phyloP scores from a whole-genome alignment of 2,888 invertebrate genomes.

The Epistrophe grossulariae region DNA sequence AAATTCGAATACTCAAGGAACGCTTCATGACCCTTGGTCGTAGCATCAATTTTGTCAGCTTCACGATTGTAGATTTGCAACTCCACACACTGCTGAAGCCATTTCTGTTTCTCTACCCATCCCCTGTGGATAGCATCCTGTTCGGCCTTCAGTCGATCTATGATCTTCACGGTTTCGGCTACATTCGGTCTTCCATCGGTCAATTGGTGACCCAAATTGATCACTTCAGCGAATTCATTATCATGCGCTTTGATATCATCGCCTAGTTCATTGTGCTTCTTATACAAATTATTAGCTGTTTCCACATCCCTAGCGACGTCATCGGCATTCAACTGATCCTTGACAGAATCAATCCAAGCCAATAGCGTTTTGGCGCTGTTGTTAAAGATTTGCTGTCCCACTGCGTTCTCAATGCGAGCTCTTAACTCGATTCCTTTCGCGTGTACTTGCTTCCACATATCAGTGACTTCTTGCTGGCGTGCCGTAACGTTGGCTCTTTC shows the following conservation, averaged over 20 bases:
- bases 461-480: conserved; percentile 93
- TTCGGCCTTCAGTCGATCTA: conserved; percentile 90
- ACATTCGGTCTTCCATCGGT: conserved; percentile 90
- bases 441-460: conserved; percentile 94
- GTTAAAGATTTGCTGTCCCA: conserved; percentile 93
- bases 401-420: conserved; percentile 94
- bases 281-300: conserved; percentile 94
- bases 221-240: conserved; percentile 94
- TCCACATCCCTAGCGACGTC: conserved; percentile 94
- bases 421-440: conserved; percentile 93
- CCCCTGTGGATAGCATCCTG: conserved; percentile 90
- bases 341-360: conserved; percentile 92
- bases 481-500: conserved; percentile 94
- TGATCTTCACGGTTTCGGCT: conserved; percentile 90
- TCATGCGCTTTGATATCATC: conserved; percentile 96
- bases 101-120: conserved; percentile 94
- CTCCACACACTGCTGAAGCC: conserved; percentile 94
- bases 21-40: conserved; percentile 96
- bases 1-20: conserved; percentile 94
- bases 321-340: conserved; percentile 91
- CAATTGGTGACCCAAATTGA: conserved; percentile 91
- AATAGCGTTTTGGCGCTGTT: conserved; percentile 90
- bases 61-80: conserved; percentile 97
- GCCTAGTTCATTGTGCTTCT: conserved; percentile 94
- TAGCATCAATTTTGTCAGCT: conserved; percentile 98